These are phyloP conservation scores for Odocoileus virginianus DNA, from an alignment of 2,113 vertebrate species.

Conservation along the genomic window DNA sequence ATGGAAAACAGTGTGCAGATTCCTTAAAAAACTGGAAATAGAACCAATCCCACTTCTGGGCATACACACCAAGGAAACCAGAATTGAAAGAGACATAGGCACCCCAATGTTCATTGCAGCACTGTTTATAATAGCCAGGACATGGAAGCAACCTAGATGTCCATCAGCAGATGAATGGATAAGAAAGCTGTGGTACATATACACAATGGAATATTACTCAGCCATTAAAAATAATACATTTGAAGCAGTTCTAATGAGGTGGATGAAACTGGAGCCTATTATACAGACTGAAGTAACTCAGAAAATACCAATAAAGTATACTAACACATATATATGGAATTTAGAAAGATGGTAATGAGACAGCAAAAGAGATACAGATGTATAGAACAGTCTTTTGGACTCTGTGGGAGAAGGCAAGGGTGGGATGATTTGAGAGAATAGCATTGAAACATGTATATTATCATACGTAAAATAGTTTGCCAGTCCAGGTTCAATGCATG, in stretches of 20 bases:
- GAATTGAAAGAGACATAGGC: not conserved
- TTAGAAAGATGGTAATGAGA: not conserved
- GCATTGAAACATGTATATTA: not conserved
- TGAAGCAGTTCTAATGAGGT: not conserved
- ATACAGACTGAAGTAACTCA: not conserved
- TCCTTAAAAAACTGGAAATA: not conserved
- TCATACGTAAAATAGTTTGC: not conserved
- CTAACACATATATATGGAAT: not conserved
- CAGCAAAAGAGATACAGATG: not conserved
- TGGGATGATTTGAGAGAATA: not conserved
- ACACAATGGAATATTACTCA: fast-evolving
- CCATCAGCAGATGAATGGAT: fast-evolving
- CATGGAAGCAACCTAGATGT: not conserved
- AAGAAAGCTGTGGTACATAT: not conserved
- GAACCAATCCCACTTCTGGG: not conserved
- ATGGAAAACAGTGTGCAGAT: not conserved
- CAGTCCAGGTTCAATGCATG: not conserved
- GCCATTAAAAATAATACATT: not conserved
- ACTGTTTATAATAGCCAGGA: not conserved
- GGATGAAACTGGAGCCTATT: not conserved
- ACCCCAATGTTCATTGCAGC: fast-evolving
- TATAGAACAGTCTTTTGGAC: not conserved
- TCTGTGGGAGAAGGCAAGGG: not conserved
- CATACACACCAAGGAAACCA: not conserved
- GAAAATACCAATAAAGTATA: not conserved